Evolutionary conservation across 53 echinoderm and acorn worm genomes (phyloP).

Genomic region (Hippasteria phrygiana): DNA sequence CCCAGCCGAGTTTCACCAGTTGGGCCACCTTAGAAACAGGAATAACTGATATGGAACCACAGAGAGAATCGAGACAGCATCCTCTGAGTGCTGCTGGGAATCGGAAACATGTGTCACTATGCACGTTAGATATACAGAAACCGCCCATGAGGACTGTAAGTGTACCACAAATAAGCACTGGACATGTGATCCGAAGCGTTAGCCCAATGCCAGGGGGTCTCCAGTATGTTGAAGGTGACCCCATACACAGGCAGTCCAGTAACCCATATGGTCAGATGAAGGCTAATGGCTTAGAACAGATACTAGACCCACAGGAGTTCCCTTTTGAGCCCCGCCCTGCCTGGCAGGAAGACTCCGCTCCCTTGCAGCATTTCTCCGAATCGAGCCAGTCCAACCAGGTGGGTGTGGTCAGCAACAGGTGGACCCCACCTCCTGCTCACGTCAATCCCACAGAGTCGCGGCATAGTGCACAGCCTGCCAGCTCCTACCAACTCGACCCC

Average conservation of each 20-base stretch:
- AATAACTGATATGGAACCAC: background rate
- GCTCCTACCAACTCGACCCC: conserved; percentile 43
- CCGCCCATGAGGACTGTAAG: conserved; percentile 3
- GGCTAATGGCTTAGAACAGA: conserved; percentile 20
- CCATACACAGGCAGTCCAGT: conserved; percentile 4
- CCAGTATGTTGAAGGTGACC: background rate
- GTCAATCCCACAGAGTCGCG: conserved; percentile 15
- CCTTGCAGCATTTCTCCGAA: background rate
- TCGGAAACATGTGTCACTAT: background rate
- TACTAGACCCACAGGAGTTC: background rate
- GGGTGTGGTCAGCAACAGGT: background rate
- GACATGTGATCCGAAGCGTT: no score
- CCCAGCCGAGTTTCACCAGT: conserved; percentile 38
- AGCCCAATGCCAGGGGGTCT: background rate
- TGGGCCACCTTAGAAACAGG: conserved; percentile 41
- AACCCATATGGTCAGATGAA: background rate
- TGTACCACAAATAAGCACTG: background rate
- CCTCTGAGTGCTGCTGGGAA: background rate
- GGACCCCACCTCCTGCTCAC: background rate
- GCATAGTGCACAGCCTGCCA: background rate
- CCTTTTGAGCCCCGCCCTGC: conserved; percentile 54
- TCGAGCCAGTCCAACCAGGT: background rate
- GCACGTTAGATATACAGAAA: conserved; percentile 34
- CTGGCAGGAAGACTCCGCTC: background rate
- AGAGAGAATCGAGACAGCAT: background rate